Base-by-base conservation (phyloP, 2,888 invertebrate genomes). In the Thyatira batis region DNA sequence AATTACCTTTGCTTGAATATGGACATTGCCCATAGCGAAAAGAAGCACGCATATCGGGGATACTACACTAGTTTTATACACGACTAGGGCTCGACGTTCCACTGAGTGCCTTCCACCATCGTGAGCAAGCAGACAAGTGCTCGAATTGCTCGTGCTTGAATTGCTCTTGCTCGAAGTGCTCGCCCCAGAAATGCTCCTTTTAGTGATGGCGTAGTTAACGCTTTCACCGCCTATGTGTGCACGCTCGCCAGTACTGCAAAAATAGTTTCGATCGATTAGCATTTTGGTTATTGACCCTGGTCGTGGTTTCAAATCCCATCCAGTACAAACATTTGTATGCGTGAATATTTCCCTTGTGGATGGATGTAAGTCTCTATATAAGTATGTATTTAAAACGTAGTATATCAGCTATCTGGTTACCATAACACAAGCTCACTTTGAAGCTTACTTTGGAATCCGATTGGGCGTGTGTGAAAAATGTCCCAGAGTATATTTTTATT, bases 151-250 rank as follows among this genome's bases (percentile, higher is more conserved):
- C 33, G 13, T 17, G 39, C 39, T 39, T 5, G 33, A 13, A 13
- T 4, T 39, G 39, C 39, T 33, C 33, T 3, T 5, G 33, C 13
- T 13, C n/a, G 33, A 33, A 17, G 39, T 39, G 39, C 39, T 39
- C 39, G 39, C 39, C 1, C 17, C 88, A 5, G 57, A 57, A 2
- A 82, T 80, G 11, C 48, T 49, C 0, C 66, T 67, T 63, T 91
- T 93, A 0, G 76, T 75, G 33, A 93, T 78, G 20, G 86, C 92
- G 63, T 90, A 89, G 84, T 95, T 95, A 0, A 95, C 94, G 76
- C 95, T 95, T n/a, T 94, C 94, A 0, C 92, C 81, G 1, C 93
- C 88, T 44, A 95, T 87, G 58, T 93, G 92, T 0, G 93, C 94
- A 45, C 89, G 89, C 2, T 92, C 92, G 23, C 93, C 92, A 57